A percentile compares a stretch with the other conserved stretches of the same genome.
phyloP scores from a whole-genome alignment of 2,797 vertebrate genomes.

The Adrianichthys oophorus region DNA sequence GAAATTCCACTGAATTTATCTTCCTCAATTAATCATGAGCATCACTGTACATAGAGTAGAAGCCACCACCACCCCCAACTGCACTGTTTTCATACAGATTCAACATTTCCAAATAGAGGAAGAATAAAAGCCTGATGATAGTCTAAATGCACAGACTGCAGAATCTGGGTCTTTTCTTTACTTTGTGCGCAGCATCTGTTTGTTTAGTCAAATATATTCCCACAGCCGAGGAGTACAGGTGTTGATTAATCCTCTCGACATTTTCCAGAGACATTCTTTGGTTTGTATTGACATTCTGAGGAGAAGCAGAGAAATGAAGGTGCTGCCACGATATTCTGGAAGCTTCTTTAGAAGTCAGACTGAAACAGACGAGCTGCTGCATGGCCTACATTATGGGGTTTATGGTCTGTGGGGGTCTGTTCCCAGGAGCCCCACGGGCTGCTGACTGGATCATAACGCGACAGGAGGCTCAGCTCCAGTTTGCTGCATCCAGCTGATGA shows the following conservation, averaged over 20 bases:
- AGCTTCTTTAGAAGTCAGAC: slow-evolving; percentile 60
- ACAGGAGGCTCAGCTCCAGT: slow-evolving; percentile 27
- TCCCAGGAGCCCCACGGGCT: slow-evolving; percentile 35
- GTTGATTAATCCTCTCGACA: slow-evolving; percentile 79
- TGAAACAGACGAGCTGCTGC: slow-evolving; percentile 53
- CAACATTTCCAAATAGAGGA: neutral
- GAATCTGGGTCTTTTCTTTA: slow-evolving; percentile 53
- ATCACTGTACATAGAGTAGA: too few species aligned
- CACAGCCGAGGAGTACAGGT: slow-evolving; percentile 82
- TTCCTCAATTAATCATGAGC: too few species aligned
- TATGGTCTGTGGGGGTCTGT: slow-evolving; percentile 58
- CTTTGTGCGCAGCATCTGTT: slow-evolving; percentile 38
- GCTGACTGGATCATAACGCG: slow-evolving; percentile 27
- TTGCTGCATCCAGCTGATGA: slow-evolving; percentile 17
- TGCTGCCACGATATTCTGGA: slow-evolving; percentile 64
- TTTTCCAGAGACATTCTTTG: slow-evolving; percentile 75
- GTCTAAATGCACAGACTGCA: slow-evolving; percentile 33
- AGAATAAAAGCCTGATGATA: slow-evolving; percentile 18
- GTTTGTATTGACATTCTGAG: slow-evolving; percentile 71
- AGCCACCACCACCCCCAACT: neutral
- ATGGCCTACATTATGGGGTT: slow-evolving; percentile 71
- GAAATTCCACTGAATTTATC: too few species aligned
- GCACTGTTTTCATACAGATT: neutral
- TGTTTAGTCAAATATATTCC: slow-evolving; percentile 73
- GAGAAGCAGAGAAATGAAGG: slow-evolving; percentile 58